Percentiles rank a stretch among this genome's conserved stretches.
Evolutionary conservation across 2,888 invertebrate species (phyloP).

Genomic region (Lepidochrysops patricia): DNA sequence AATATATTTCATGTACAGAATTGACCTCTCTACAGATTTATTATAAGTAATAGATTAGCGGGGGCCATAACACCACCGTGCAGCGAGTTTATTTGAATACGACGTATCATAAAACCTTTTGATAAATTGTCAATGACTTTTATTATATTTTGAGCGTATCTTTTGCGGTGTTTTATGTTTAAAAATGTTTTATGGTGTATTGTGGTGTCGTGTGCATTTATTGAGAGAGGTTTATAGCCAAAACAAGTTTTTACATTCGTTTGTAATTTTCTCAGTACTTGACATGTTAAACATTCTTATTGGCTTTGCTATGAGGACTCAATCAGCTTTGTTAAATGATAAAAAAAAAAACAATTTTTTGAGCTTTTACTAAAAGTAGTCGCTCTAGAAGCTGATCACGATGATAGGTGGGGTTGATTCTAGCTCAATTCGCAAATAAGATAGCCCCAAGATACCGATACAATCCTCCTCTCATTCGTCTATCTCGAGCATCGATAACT

Average conservation of each 20-base stretch:
- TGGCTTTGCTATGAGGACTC: neutral
- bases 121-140: conserved; percentile 15
- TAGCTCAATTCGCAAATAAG: neutral
- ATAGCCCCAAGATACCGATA: conserved; percentile 16
- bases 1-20: too few relatives aligned
- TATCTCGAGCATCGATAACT: conserved; percentile 25
- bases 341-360: neutral
- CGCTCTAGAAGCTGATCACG: neutral
- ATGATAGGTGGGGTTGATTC: neutral
- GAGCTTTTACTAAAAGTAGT: neutral
- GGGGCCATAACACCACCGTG: conserved; percentile 5
- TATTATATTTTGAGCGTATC: conserved; percentile 12
- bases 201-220: neutral
- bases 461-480: conserved; percentile 22
- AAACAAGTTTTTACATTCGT: neutral
- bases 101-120: conserved; percentile 14
- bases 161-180: conserved; percentile 8
- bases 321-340: too few relatives aligned
- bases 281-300: neutral
- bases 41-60: too few relatives aligned
- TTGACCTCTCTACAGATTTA: too few relatives aligned
- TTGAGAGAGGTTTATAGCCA: neutral
- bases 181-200: neutral
- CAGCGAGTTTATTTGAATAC: conserved; percentile 12
- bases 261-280: neutral